Evolutionary conservation across 2,888 invertebrate genomes (phyloP), one percentile per base, ranked within the genome.

Genomic region (Mythimna loreyi): DNA sequence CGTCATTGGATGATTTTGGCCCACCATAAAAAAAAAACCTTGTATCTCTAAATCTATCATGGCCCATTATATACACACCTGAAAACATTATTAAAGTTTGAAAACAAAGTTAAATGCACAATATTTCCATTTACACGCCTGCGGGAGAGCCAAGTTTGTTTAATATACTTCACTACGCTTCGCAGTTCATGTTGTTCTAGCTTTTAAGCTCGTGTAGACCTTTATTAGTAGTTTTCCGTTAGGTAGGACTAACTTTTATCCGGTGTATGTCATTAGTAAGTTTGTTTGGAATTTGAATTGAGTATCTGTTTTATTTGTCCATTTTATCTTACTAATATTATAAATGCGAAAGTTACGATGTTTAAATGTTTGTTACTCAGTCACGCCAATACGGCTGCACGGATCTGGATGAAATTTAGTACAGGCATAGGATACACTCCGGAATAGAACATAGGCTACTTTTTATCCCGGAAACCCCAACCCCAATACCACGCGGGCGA

Each of bases 151-250:
- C 16, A 67, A 72, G 72, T 79, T 77, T 72, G 72, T 67, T 70
- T 21, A 70, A 52, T 66, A 61, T 60, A 72, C 64, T 69, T 65
- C 56, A 57, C 58, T 63, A 25, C 49, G 61, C 71, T 50, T 56
- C 52, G 19, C 5, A 72, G 60, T 68, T 68, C 9, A 2, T 45
- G 70, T 57, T 30, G 63, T 64, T 71, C 40, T 33, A 77, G 67
- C 64, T 64, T 77, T 71, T 61, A 62, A 60, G 62, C 59, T 67
- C 53, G 28, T 65, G 58, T 36, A 52, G 47, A 67, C 60, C 36
- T 70, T 77, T 72, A 79, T 81, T 77, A 67, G 59, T 57, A 63
- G 63, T 76, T 64, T 28, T 6, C 40, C 30, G 30, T 65, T 49
- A 66, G 53, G 43, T 55, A 50, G 49, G 30, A 47, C 33, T 16